phyloP scores from a whole-genome alignment of 2,888 invertebrate genomes.

The Aspidiotus rigidus region DNA sequence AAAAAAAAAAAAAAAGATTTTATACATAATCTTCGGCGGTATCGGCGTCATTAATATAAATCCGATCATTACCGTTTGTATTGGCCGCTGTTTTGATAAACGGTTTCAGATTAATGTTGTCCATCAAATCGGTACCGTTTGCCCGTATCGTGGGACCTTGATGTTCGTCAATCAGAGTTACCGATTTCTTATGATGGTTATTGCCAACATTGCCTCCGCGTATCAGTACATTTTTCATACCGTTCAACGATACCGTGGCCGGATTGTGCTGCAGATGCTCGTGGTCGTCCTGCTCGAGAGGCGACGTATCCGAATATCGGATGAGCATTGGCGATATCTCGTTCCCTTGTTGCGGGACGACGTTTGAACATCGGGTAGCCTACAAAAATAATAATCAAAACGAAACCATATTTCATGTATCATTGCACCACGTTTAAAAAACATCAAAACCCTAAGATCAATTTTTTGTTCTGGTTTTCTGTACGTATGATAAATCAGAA shows the following conservation, averaged over 20 bases:
- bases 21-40: slow-evolving; percentile 29
- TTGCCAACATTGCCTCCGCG: not conserved
- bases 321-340: slow-evolving; percentile 24
- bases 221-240: slow-evolving; percentile 13
- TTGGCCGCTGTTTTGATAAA: slow-evolving; percentile 13
- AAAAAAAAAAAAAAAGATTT: not conserved
- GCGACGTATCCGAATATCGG: slow-evolving; percentile 14
- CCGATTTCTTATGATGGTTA: slow-evolving; percentile 15
- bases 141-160: not conserved
- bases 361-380: slow-evolving; percentile 17
- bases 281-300: slow-evolving; percentile 7
- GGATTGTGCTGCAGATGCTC: not conserved
- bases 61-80: slow-evolving; percentile 4
- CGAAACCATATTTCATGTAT: no score
- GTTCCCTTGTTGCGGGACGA: slow-evolving; percentile 18
- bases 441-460: no score
- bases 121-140: slow-evolving; percentile 5
- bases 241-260: slow-evolving; percentile 11
- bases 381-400: not conserved
- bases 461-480: no score
- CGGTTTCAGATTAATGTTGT: slow-evolving; percentile 14
- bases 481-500: no score
- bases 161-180: slow-evolving; percentile 16
- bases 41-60: slow-evolving; percentile 6
- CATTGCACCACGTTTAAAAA: no score